Evolutionary conservation across 2,797 vertebrate species (phyloP).

Genomic region (Pseudopleuronectes americanus): DNA sequence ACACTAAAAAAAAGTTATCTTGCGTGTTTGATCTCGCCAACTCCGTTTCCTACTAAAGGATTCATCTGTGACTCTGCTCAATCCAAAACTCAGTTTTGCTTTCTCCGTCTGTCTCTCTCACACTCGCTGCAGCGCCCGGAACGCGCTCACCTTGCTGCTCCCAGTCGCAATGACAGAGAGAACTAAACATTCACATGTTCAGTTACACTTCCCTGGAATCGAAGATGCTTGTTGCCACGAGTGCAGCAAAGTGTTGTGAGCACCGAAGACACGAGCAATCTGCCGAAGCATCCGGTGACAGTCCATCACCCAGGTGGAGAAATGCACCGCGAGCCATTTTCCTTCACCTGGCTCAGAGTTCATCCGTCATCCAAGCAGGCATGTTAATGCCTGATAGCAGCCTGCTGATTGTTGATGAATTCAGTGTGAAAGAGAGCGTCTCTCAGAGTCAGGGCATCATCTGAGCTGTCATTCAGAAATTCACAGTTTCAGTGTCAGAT

Average conservation of each 20-base stretch:
- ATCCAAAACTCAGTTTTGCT: too few relatives aligned
- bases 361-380: neutral
- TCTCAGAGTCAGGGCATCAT: neutral
- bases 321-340: neutral
- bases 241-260: neutral
- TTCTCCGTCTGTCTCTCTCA: too few relatives aligned
- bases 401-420: constrained; percentile 8
- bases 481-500: neutral
- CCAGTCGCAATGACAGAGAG: neutral
- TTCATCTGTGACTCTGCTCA: neutral
- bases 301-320: neutral
- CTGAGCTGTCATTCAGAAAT: neutral
- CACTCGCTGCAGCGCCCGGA: too few relatives aligned
- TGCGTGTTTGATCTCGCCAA: neutral
- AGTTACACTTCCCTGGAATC: neutral
- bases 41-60: neutral
- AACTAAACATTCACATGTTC: neutral
- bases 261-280: neutral
- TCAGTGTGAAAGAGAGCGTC: neutral
- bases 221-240: neutral
- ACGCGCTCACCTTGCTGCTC: too few relatives aligned
- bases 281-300: neutral
- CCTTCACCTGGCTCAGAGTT: neutral
- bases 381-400: neutral
- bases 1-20: neutral